Evolutionary conservation across 2,888 invertebrate genomes (phyloP).

Genomic region (Lacanobia wlatinum): DNA sequence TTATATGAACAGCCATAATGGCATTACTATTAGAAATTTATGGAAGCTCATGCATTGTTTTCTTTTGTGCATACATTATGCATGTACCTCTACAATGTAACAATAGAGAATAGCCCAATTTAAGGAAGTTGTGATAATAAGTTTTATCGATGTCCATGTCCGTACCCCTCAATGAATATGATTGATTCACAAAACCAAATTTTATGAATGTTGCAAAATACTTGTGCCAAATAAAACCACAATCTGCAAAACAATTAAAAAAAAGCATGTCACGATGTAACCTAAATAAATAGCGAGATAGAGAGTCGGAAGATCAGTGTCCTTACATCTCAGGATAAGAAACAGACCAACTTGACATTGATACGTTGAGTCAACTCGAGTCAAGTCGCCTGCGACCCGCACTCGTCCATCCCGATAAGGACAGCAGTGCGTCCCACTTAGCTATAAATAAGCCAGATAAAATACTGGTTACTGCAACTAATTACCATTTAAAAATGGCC

Average conservation of each 20-base stretch:
- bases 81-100: conserved; percentile 30
- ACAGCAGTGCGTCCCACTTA: conserved; percentile 72
- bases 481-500: conserved; percentile 73
- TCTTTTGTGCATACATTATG: conserved; percentile 40
- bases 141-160: conserved; percentile 31
- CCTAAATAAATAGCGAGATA: conserved; percentile 34
- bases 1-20: conserved; percentile 37
- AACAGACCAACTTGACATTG: conserved; percentile 72
- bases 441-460: conserved; percentile 77
- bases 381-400: conserved; percentile 60
- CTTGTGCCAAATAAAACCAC: not conserved
- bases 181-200: conserved; percentile 4
- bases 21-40: conserved; percentile 37
- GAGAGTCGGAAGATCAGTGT: conserved; percentile 54
- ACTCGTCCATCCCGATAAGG: conserved; percentile 73
- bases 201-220: not conserved
- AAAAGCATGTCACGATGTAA: not conserved
- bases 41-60: conserved; percentile 49
- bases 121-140: conserved; percentile 51
- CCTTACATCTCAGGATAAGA: conserved; percentile 60
- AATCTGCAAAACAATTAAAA: not conserved
- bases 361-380: conserved; percentile 66
- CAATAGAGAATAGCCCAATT: conserved; percentile 33
- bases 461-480: conserved; percentile 66
- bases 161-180: conserved; percentile 14